These are phyloP conservation scores for Maniola jurtina DNA, from an alignment of 1,140 invertebrate genomes.

Conservation along the genomic window DNA sequence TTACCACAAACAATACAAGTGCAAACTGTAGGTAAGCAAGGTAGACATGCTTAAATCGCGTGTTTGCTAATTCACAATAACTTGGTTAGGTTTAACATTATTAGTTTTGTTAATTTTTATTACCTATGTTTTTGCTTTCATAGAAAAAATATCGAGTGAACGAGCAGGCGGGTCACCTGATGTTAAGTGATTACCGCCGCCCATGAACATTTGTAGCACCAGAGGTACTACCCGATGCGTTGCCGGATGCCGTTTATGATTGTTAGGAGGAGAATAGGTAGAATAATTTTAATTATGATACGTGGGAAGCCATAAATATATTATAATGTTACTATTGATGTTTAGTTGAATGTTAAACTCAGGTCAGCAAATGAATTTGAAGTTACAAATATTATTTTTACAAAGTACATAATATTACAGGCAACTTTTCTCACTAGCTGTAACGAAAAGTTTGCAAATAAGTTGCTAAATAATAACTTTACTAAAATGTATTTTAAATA, in stretches of 20 bases:
- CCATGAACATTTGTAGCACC: too few relatives aligned
- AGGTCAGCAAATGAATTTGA: neutral
- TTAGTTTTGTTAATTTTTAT: neutral
- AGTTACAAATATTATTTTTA: slow-evolving; percentile 43
- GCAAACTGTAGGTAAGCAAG: neutral
- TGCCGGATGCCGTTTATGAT: too few relatives aligned
- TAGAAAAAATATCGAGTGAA: too few relatives aligned
- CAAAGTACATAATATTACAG: slow-evolving; percentile 39
- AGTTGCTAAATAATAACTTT: slow-evolving; percentile 7
- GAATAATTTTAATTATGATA: too few relatives aligned
- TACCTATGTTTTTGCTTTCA: too few relatives aligned
- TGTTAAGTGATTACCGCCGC: too few relatives aligned
- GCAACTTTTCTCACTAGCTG: slow-evolving; percentile 64
- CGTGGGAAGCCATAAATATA: too few relatives aligned
- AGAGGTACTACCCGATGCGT: too few relatives aligned
- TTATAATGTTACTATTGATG: too few relatives aligned
- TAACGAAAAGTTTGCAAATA: slow-evolving; percentile 45
- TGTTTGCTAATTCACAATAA: slow-evolving; percentile 5
- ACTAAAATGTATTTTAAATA: slow-evolving; percentile 4
- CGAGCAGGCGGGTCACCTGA: too few relatives aligned
- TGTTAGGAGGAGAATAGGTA: too few relatives aligned
- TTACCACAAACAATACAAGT: slow-evolving; percentile 16
- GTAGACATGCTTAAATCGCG: slow-evolving; percentile 11
- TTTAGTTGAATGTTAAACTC: too few relatives aligned
- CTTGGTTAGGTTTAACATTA: neutral